Evolutionary conservation across 2,113 vertebrate species (phyloP).

Genomic region (Hippocampus abdominalis): DNA sequence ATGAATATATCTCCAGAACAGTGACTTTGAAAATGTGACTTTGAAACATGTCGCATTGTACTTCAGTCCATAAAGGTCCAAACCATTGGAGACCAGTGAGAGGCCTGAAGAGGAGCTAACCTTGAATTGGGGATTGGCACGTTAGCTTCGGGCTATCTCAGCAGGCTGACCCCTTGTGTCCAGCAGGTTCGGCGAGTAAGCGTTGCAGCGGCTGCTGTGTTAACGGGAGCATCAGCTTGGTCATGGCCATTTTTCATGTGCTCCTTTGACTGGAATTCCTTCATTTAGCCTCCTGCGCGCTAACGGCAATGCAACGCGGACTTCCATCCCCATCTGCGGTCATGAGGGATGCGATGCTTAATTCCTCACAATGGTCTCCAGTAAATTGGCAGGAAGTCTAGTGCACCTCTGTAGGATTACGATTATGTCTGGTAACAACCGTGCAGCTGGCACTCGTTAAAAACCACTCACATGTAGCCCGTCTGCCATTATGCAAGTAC

Average conservation of each 20-base stretch:
- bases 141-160: not conserved
- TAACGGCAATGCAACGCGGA: not conserved
- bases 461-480: constrained; percentile 39
- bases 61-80: not conserved
- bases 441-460: constrained; percentile 48
- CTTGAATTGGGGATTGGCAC: not conserved
- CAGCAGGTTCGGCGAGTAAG: not conserved
- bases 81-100: not conserved
- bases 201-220: not conserved
- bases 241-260: not conserved
- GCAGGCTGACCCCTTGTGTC: not conserved
- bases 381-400: constrained; percentile 51
- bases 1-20: not conserved
- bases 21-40: constrained; percentile 5
- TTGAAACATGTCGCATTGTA: not conserved
- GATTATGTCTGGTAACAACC: constrained; percentile 37
- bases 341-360: constrained; percentile 7
- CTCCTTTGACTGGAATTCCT: constrained; percentile 1
- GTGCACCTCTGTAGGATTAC: constrained; percentile 23
- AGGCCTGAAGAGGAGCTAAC: not conserved
- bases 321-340: constrained; percentile 1
- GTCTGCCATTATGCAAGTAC: constrained; percentile 22
- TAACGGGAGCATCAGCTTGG: not conserved
- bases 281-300: not conserved
- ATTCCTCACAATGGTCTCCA: constrained; percentile 37